These are phyloP conservation scores for Scotopteryx bipunctaria DNA, from an alignment of 2,888 invertebrate genomes.

Conservation along the genomic window DNA sequence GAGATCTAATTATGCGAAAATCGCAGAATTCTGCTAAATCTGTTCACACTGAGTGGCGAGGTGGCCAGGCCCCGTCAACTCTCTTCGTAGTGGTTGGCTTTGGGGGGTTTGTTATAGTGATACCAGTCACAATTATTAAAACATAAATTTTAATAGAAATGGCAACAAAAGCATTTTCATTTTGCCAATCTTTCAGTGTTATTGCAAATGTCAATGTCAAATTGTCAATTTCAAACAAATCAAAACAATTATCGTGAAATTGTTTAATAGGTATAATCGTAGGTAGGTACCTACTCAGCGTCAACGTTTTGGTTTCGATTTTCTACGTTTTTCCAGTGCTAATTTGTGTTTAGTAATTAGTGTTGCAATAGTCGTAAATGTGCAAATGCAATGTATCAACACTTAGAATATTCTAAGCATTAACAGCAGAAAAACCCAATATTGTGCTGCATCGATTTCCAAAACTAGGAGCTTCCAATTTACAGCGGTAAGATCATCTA, in stretches of 20 bases:
- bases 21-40: too few species aligned
- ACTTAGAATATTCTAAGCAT: too few species aligned
- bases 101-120: too few species aligned
- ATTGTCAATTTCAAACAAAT: not conserved
- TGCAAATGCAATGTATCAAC: conserved; percentile 38
- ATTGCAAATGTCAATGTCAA: not conserved
- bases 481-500: not conserved
- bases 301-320: too few species aligned
- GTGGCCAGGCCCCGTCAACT: too few species aligned
- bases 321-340: not conserved
- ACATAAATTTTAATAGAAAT: not conserved
- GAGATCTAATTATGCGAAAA: too few species aligned
- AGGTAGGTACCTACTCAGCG: too few species aligned
- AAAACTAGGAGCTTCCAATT: not conserved
- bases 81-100: too few species aligned
- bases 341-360: not conserved
- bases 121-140: too few species aligned
- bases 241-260: not conserved
- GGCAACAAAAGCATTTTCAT: not conserved
- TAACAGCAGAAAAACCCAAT: conserved; percentile 52
- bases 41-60: too few species aligned
- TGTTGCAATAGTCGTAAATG: not conserved
- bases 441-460: not conserved
- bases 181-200: not conserved
- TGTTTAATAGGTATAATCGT: too few species aligned